Base-by-base conservation (phyloP, 2,113 vertebrate species). In the Pangasianodon gigas region DNA sequence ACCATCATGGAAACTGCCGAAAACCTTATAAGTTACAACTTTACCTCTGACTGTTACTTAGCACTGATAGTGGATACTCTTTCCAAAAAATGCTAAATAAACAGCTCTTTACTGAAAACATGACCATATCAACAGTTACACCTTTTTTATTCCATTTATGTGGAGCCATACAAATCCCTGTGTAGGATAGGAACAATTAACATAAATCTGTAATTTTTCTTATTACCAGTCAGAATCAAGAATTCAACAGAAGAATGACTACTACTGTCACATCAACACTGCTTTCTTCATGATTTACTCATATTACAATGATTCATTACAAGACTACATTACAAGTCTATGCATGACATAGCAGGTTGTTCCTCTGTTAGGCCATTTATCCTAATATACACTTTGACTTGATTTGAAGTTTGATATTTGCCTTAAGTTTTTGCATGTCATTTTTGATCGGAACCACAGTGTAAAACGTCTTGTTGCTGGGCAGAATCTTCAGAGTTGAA, bases 391-490 rank as follows among this genome's bases (percentile, higher is more conserved):
- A 81, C 37, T 65, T 46, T 37, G 24, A 54, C 6, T 81, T 81
- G 10, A 88, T 52, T 52, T 48, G 16, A 71, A 77, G 74, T 65
- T 81, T 48, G 29, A 88, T 82, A 51, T 83, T 69, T 88, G 24
- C 21, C 21, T 44, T 37, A 37, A 37, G 37, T 37, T 37, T 37
- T 37, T 67, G 1, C 14, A 83, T 44, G 18, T 41, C 46, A 16
- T 56, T 44, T 44, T 44, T 52, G 32, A 52, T 74, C 56, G 80
- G 51, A 71, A 18, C 79, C 37, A n/a, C 48, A 29, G 51, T 56
- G 51, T 48, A 46, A 86, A 88, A 84, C 54, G 58, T 82, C 89
- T 71, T 92, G 90, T 92, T 92, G 90, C 83, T 86, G 86, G 86
- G 91, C 87, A 90, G 83, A 91, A 85, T 84, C 62, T 62, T 86